Evolutionary conservation across 2,888 invertebrate species (phyloP), one percentile per base, ranked within the genome.

Genomic region (Hedychridium roseum): DNA sequence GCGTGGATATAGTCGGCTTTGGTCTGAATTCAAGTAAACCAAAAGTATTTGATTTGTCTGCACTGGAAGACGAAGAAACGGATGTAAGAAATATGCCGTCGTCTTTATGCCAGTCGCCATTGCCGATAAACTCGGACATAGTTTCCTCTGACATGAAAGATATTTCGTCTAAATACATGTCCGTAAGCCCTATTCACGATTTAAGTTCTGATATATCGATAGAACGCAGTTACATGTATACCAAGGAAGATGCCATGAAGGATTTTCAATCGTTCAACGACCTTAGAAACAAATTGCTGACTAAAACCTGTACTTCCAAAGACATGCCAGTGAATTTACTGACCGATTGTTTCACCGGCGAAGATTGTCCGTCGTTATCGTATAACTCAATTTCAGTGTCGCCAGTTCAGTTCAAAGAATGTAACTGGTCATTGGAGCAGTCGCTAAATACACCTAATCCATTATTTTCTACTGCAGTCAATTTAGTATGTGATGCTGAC

Each of bases 141-240:
- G 30, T 32, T 30, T 39, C 53, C 50, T 26, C 49, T 15, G 39
- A 38, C 39, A 17, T 40, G 27, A 50, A 31, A 27, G 27, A 45
- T 21, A 15, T 21, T 9, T 34, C 46, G 31, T 36, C 48, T 41
- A 58, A 45, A 20, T 28, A 4, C 38, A 36, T 23, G 39, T 26
- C 47, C 34, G 30, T 23, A 45, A 44, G 30, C 44, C 35, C 43
- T 26, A 31, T 15, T 16, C 23, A 46, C 32, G 56, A 55, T 28
- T 43, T 49, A 38, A 42, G 37, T 43, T 41, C 34, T 1, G 18
- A 52, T 43, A 36, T 27, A 28, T 18, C 34, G 44, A 40, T 31
- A 26, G 54, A 57, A 20, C 42, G 12, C 14, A 35, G 26, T 38
- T 59, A 53, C 47, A 26, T 52, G 32, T 53, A 43, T 42, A 32